These are phyloP conservation scores for Meles meles DNA, from an alignment of 2,113 vertebrate species.

Conservation along the genomic window DNA sequence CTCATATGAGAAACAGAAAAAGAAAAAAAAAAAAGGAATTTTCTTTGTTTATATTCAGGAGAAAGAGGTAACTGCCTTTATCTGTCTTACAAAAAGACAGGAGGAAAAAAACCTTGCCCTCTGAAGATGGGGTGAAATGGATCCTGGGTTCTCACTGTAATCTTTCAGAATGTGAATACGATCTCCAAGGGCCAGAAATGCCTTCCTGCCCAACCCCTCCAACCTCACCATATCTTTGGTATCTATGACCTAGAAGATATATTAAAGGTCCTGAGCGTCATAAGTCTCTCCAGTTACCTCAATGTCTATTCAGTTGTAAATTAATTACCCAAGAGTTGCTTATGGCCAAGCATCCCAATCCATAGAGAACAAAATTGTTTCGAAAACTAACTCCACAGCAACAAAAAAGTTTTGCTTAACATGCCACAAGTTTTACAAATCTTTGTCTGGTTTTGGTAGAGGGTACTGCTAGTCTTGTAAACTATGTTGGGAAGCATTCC, in stretches of 20 bases:
- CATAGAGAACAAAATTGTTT: background rate
- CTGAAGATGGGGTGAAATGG: background rate
- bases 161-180: background rate
- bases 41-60: background rate
- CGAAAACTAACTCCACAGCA: background rate
- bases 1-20: background rate
- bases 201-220: background rate
- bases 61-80: background rate
- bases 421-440: background rate
- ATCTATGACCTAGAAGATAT: background rate
- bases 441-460: background rate
- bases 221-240: background rate
- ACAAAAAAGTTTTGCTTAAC: background rate
- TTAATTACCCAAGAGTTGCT: background rate
- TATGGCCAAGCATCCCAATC: background rate
- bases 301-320: background rate
- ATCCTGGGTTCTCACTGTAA: background rate
- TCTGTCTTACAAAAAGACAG: background rate
- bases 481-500: background rate
- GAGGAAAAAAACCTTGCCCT: background rate
- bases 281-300: background rate
- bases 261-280: background rate
- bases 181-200: background rate
- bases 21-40: background rate
- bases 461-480: background rate